Evolutionary conservation across 1,140 invertebrate species (phyloP), one percentile per base, ranked within the genome.

Genomic region (Helicoverpa armigera): DNA sequence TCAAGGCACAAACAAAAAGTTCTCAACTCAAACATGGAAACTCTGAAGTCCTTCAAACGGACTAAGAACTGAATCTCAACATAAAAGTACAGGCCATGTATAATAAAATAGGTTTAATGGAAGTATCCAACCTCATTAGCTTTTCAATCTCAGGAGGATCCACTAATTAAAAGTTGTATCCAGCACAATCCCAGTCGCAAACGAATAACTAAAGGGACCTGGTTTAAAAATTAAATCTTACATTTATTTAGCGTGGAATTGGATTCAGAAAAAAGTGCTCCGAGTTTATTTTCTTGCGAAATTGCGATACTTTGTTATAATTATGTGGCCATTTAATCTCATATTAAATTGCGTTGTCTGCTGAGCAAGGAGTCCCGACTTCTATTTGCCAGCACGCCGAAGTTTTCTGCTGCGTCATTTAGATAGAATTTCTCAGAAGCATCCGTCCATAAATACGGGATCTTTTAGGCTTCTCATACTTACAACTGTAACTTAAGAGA

Each of bases 101-200:
- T 69, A 9, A 69, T 50, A 50, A 50, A 67, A 5, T 3, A 50
- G 12, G 35, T 9, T 2, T 18, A 67, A 18, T 67, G 16, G 16
- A 50, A 67, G 63, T 67, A 67, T 7, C 3, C 14, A 16, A 67
- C 63, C 43, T 67, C 63, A 50, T 67, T 67, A 67, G 35, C 35
- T 48, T 50, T 69, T 51, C 43, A 69, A 69, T 69, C 65, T 69
- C 65, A 51, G 43, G 65, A 69, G 65, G 50, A 23, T 69, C 48
- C n/a, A 69, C 48, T 69, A 69, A 69, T 69, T 69, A 69, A 51
- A 69, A 69, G 13, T 69, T 50, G 65, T 50, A 69, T 69, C 65
- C 65, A 18, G 48, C 13, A 13, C 11, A 69, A 69, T 69, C 65
- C 65, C 14, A 48, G 65, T 50, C 65, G 31, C 43, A 13, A 67